A percentile compares a stretch with the other conserved stretches of the same genome.
These are phyloP conservation scores for Strix occidentalis DNA, from an alignment of 2,797 vertebrate species.

Conservation along the genomic window DNA sequence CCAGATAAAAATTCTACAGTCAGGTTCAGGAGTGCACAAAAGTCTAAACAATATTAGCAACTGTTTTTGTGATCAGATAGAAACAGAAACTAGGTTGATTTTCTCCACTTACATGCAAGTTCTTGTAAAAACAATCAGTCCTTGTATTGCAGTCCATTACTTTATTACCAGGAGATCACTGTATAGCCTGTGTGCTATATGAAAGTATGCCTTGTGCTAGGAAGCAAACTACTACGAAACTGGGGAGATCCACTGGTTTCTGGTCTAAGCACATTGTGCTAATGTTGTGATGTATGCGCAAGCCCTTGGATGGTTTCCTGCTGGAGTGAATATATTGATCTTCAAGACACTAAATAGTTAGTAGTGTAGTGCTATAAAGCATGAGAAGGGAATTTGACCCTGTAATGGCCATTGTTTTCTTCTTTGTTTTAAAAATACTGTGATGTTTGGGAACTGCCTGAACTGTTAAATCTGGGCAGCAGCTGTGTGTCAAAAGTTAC, in stretches of 20 bases:
- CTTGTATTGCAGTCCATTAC: not conserved
- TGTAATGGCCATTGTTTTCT: not conserved
- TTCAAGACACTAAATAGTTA: not conserved
- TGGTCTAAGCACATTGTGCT: rapidly evolving
- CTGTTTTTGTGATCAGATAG: not conserved
- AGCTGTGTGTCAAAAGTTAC: not conserved
- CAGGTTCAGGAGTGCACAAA: not conserved
- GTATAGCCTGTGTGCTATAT: not conserved
- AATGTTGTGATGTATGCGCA: not conserved
- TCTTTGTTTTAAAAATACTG: constrained; percentile 8
- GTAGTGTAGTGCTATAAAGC: not conserved
- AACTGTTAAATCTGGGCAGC: constrained; percentile 2
- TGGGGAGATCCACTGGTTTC: not conserved
- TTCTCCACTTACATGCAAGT: not conserved
- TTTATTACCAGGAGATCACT: not conserved
- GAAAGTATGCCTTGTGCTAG: not conserved
- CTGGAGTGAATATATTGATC: not conserved
- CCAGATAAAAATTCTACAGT: not conserved
- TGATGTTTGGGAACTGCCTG: not conserved
- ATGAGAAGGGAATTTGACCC: not conserved
- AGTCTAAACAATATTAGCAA: not conserved
- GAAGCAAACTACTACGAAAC: not conserved
- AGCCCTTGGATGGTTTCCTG: not conserved
- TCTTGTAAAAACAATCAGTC: not conserved
- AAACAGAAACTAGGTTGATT: not conserved